These are phyloP conservation scores for Dendrolimus houi DNA, from an alignment of 2,888 invertebrate species.

Conservation along the genomic window DNA sequence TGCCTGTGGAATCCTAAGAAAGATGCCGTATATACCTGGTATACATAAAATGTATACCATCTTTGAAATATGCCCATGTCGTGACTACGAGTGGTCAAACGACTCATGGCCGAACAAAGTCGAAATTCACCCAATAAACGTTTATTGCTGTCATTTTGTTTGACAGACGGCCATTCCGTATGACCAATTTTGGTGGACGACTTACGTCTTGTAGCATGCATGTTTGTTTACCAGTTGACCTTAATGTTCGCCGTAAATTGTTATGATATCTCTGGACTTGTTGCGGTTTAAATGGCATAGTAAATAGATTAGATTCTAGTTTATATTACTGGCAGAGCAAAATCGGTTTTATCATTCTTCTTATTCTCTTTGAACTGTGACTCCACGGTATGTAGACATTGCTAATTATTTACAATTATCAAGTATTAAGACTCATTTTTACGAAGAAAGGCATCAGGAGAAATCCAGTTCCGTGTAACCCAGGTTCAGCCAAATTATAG, in stretches of 20 bases:
- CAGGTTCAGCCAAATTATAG: no score
- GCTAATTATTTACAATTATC: no score
- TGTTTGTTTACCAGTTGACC: neutral
- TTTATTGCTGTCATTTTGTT: neutral
- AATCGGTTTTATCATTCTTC: no score
- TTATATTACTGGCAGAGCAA: no score
- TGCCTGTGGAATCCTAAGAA: no score
- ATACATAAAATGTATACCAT: neutral
- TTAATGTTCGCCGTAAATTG: neutral
- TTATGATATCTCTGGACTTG: neutral
- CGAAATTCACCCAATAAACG: neutral
- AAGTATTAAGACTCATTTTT: no score
- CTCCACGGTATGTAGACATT: no score
- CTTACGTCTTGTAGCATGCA: neutral
- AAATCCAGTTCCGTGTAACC: no score
- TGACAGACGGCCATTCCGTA: neutral
- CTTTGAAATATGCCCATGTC: neutral
- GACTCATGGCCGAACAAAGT: neutral
- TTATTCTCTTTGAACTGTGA: no score
- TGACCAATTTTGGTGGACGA: neutral
- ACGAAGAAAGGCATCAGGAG: no score
- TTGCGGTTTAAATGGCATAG: no score
- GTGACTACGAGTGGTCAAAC: neutral
- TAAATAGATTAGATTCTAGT: no score
- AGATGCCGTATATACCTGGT: neutral